Percentiles rank a stretch among this genome's conserved stretches.
These are phyloP conservation scores for Atethmia centrago DNA, from an alignment of 2,888 invertebrate species.

Conservation along the genomic window DNA sequence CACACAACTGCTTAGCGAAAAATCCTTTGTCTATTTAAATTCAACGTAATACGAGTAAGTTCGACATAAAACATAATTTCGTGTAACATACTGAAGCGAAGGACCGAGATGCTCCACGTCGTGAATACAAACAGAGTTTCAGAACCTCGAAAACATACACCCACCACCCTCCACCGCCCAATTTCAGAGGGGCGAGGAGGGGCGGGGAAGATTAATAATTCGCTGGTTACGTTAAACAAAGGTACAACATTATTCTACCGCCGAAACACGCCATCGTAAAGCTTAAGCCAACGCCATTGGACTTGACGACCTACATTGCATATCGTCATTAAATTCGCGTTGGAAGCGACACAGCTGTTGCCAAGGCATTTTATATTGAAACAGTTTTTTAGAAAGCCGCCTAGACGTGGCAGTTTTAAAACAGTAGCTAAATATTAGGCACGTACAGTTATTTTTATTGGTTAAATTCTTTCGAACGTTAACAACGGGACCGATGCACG, in stretches of 20 bases:
- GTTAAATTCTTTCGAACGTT: constrained; percentile 14
- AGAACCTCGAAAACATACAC: constrained; percentile 43
- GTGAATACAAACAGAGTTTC: constrained; percentile 54
- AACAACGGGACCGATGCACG: constrained; percentile 8
- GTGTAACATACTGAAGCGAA: constrained; percentile 44
- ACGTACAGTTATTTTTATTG: constrained; percentile 44
- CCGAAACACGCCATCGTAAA: constrained; percentile 33
- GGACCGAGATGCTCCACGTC: constrained; percentile 35
- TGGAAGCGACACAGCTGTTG: constrained; percentile 65
- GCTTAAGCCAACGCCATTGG: constrained; percentile 41
- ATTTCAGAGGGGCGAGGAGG: constrained; percentile 34
- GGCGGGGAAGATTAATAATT: constrained; percentile 61
- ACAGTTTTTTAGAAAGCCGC: constrained; percentile 59
- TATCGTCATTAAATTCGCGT: constrained; percentile 48
- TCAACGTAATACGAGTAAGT: constrained; percentile 28
- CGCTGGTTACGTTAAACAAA: constrained; percentile 64
- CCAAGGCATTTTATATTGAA: constrained; percentile 66
- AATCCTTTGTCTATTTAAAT: constrained; percentile 32
- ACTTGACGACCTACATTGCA: constrained; percentile 1
- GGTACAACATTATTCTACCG: constrained; percentile 21
- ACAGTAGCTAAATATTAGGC: constrained; percentile 38
- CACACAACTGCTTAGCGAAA: constrained; percentile 17
- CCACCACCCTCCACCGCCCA: constrained; percentile 47
- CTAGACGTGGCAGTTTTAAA: constrained; percentile 44
- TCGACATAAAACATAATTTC: constrained; percentile 50